These are phyloP conservation scores for Lepus timidus DNA, from an alignment of 2,113 vertebrate genomes.

Conservation along the genomic window DNA sequence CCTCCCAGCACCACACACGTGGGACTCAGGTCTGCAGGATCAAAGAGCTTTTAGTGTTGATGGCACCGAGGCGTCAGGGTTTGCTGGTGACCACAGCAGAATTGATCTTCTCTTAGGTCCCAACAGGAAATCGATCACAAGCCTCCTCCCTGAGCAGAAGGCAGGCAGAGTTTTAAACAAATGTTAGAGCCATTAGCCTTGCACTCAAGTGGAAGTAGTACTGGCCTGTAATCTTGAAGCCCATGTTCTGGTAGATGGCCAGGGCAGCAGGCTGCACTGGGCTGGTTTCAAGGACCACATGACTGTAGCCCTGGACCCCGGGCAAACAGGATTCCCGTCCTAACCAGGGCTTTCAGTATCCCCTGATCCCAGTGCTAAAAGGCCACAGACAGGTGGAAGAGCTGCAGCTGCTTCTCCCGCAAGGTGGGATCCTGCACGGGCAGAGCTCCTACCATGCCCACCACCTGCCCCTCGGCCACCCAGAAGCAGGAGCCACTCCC, in stretches of 20 bases:
- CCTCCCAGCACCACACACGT: too few relatives aligned
- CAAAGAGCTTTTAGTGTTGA: background rate
- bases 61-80: background rate
- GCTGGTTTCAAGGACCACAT: background rate
- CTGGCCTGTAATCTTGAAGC: constrained; percentile 45
- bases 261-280: background rate
- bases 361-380: constrained; percentile 12
- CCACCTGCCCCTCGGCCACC: constrained; percentile 75
- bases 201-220: rapidly evolving
- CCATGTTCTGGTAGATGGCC: constrained; percentile 48
- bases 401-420: background rate
- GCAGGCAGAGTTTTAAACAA: background rate
- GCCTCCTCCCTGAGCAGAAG: background rate
- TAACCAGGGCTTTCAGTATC: constrained; percentile 64
- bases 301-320: constrained; percentile 16
- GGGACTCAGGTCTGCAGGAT: background rate
- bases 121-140: background rate
- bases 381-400: constrained; percentile 61
- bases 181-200: rapidly evolving
- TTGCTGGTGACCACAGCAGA: background rate
- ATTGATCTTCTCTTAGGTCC: background rate
- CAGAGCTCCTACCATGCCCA: constrained; percentile 74
- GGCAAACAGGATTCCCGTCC: constrained; percentile 75
- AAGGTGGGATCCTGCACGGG: rapidly evolving
- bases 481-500: constrained; percentile 78